Conservation (phyloP, 2,797 vertebrate genomes). For the Amblyraja radiata region DNA sequence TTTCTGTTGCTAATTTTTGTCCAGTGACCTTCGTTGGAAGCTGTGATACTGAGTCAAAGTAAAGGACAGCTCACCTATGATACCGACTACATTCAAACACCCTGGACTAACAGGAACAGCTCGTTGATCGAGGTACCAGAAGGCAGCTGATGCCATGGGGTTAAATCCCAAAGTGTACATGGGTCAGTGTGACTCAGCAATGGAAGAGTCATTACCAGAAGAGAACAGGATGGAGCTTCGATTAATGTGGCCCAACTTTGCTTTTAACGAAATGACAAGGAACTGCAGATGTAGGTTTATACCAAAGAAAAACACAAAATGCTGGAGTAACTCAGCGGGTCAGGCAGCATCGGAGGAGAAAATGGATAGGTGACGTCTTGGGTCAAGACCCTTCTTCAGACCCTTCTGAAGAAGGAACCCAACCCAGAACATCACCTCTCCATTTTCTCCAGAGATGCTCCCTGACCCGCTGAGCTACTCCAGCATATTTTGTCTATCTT, state of each 20-base stretch:
- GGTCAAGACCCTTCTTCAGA: too few species aligned
- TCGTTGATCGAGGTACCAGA: neutral
- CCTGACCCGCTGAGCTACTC: too few species aligned
- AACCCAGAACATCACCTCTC: too few species aligned
- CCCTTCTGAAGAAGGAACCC: too few species aligned
- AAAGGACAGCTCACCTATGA: neutral
- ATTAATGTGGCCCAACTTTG: neutral
- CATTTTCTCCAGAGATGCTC: too few species aligned
- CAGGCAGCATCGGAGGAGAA: too few species aligned
- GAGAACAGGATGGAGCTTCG: neutral
- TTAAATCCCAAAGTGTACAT: neutral
- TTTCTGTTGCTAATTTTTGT: neutral
- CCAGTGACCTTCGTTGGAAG: neutral
- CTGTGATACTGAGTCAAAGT: neutral
- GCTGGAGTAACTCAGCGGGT: too few species aligned
- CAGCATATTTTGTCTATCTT: too few species aligned
- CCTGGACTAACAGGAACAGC: neutral
- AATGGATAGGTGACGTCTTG: too few species aligned
- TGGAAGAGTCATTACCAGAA: neutral
- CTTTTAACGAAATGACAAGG: neutral
- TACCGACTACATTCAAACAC: neutral
- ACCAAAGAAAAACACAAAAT: too few species aligned
- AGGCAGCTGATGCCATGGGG: neutral
- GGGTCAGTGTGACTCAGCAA: neutral
- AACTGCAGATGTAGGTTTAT: too few species aligned